Evolutionary conservation across 2,113 vertebrate genomes (phyloP).

Genomic region (Conger conger): DNA sequence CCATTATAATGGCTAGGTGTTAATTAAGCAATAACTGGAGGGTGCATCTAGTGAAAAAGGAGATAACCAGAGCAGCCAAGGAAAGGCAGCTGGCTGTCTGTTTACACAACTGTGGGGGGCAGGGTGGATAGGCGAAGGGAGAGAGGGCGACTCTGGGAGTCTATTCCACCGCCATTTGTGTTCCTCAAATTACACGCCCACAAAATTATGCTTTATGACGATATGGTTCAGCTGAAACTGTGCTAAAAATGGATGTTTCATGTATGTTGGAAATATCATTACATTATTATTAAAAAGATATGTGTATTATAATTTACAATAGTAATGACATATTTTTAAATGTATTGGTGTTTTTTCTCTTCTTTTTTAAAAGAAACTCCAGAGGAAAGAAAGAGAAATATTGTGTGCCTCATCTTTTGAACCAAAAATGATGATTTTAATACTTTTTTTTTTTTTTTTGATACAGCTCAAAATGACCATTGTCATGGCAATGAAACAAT

Average conservation of each 20-base stretch:
- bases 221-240: background rate
- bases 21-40: conserved; percentile 74
- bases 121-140: background rate
- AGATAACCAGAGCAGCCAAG: conserved; percentile 22
- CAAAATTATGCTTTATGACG: background rate
- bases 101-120: conserved; percentile 48
- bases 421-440: background rate
- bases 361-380: too few relatives aligned
- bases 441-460: background rate
- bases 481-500: background rate
- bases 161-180: background rate
- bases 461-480: background rate
- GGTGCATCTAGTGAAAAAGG: conserved; percentile 53
- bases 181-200: background rate
- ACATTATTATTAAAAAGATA: background rate
- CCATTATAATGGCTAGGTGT: conserved; percentile 72
- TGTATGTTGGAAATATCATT: background rate
- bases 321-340: too few relatives aligned
- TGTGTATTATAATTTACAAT: background rate
- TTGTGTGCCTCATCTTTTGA: too few relatives aligned
- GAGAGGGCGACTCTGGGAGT: background rate
- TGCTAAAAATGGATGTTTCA: background rate
- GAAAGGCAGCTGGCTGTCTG: conserved; percentile 38
- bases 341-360: too few relatives aligned
- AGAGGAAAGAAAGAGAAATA: too few relatives aligned